phyloP scores from a whole-genome alignment of 2,113 vertebrate species.

The Cyanocitta stelleri region DNA sequence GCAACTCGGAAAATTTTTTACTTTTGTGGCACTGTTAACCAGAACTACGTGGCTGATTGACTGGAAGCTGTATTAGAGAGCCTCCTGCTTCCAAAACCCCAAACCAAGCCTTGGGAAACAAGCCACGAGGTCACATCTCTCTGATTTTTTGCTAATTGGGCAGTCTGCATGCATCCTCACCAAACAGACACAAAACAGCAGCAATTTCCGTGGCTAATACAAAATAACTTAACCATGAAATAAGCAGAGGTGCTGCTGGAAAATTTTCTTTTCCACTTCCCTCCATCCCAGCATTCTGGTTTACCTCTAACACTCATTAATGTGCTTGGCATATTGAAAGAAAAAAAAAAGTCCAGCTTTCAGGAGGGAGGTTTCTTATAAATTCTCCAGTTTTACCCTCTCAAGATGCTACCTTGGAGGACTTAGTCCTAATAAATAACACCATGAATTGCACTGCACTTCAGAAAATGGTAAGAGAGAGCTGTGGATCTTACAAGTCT shows the following conservation, averaged over 20 bases:
- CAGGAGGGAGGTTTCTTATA: not conserved
- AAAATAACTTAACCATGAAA: constrained; percentile 58
- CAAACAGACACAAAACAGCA: not conserved
- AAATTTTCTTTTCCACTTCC: not conserved
- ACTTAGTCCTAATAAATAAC: not conserved
- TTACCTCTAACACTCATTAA: constrained; percentile 11
- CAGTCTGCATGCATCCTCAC: constrained; percentile 39
- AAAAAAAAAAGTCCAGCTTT: not conserved
- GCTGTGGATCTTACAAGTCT: accelerated
- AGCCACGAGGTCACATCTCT: not conserved
- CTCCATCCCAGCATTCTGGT: not conserved
- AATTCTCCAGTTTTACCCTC: not conserved
- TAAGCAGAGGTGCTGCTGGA: constrained; percentile 40
- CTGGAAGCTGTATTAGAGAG: not conserved
- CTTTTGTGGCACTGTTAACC: not conserved
- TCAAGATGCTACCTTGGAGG: not conserved
- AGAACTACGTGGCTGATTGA: not conserved
- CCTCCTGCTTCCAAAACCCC: not conserved
- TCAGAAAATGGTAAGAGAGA: not conserved
- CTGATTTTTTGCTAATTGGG: constrained; percentile 20
- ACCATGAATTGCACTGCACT: not conserved
- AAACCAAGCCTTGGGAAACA: not conserved
- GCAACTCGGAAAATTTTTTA: not conserved
- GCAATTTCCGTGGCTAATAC: constrained; percentile 34
- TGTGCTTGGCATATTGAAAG: not conserved